Conservation (phyloP, 1,140 invertebrate genomes). For the Brachionus rubens region DNA sequence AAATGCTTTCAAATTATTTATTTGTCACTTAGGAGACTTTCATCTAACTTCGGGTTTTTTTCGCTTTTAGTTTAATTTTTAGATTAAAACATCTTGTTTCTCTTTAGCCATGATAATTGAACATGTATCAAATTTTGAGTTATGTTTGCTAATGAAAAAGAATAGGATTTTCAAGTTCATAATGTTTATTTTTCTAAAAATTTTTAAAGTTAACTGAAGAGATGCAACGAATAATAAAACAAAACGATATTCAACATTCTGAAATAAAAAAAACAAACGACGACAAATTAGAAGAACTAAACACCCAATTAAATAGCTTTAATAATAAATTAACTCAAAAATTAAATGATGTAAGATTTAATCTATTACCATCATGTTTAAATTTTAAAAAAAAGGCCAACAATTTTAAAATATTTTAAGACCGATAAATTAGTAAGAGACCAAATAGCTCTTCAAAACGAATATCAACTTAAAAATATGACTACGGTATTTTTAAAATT, state of each 20-base stretch:
- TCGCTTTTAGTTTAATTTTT: too few relatives aligned
- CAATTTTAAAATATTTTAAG: neutral
- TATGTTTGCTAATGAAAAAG: too few relatives aligned
- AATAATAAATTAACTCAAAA: conserved; percentile 14
- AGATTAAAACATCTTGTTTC: too few relatives aligned
- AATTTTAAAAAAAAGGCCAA: neutral
- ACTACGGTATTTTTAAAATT: conserved; percentile 23
- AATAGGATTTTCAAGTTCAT: too few relatives aligned
- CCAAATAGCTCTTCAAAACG: conserved; percentile 19
- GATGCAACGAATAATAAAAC: conserved; percentile 14
- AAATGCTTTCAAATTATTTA: too few relatives aligned
- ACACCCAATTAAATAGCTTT: neutral
- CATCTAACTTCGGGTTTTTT: too few relatives aligned
- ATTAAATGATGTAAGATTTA: neutral
- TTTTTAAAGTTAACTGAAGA: neutral
- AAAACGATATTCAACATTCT: conserved; percentile 13
- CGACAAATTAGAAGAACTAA: neutral
- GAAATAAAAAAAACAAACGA: conserved; percentile 18
- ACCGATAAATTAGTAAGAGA: conserved; percentile 20
- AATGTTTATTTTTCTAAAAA: too few relatives aligned
- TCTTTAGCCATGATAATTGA: too few relatives aligned
- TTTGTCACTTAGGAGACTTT: too few relatives aligned
- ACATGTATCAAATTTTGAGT: too few relatives aligned
- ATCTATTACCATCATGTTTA: too few relatives aligned
- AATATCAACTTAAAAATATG: conserved; percentile 10